Percentiles rank a stretch among this genome's conserved stretches.
These are phyloP conservation scores for Eira barbara DNA, from an alignment of 2,113 vertebrate genomes.

Conservation along the genomic window DNA sequence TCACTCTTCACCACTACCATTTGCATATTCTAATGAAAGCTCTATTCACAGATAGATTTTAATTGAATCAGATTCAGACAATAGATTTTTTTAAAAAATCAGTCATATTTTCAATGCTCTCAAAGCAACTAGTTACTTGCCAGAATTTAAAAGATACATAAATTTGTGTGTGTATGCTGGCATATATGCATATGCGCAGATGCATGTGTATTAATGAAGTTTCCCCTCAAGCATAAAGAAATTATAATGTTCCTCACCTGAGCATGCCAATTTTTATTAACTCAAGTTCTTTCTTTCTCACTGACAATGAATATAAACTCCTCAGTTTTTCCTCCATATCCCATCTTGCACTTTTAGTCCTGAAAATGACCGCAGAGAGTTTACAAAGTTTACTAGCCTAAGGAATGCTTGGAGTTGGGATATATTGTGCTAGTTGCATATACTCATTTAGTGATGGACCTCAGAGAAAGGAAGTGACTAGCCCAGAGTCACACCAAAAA, in stretches of 20 bases:
- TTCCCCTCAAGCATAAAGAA: neutral
- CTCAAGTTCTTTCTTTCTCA: neutral
- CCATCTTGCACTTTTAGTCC: neutral
- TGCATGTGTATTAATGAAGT: neutral
- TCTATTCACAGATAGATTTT: slow-evolving; percentile 34
- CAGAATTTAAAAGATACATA: neutral
- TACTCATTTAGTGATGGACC: neutral
- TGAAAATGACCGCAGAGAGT: neutral
- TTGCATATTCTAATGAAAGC: slow-evolving; percentile 35
- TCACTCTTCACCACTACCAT: slow-evolving; percentile 1
- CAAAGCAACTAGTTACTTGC: neutral
- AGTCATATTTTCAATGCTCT: slow-evolving; percentile 27
- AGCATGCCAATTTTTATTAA: neutral
- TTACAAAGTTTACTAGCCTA: neutral
- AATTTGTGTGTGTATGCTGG: neutral
- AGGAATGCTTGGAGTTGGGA: neutral
- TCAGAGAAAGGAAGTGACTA: neutral
- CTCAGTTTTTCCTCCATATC: neutral
- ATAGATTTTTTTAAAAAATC: neutral
- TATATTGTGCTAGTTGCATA: neutral
- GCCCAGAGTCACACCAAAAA: neutral
- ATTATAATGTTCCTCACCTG: neutral
- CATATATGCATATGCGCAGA: neutral
- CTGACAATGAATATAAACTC: neutral
- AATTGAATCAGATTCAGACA: slow-evolving; percentile 7